These are phyloP conservation scores for Nesometra sesokonis DNA, from an alignment of 35 echinoderm and acorn worm species.

Conservation along the genomic window DNA sequence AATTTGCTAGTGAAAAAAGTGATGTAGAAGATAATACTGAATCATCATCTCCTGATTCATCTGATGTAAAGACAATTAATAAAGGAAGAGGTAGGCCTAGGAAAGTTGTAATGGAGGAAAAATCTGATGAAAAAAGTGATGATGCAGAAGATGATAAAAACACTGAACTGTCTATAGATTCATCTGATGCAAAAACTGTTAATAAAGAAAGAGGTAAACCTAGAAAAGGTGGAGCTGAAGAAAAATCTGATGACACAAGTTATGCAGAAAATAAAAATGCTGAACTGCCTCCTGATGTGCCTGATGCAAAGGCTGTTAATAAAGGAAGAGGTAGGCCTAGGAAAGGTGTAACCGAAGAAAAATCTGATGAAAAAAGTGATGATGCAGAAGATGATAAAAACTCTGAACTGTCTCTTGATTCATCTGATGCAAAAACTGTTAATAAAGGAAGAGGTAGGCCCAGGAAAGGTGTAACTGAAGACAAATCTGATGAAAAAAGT, in stretches of 20 bases:
- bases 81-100: neutral
- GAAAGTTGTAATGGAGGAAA: neutral
- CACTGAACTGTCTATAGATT: neutral
- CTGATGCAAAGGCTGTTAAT: neutral
- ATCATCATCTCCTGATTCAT: too few relatives aligned
- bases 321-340: neutral
- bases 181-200: too few relatives aligned
- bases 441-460: too few relatives aligned
- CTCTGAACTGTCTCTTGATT: neutral
- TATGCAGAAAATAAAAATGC: neutral
- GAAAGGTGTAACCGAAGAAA: neutral
- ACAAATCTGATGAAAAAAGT: neutral
- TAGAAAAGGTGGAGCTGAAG: neutral
- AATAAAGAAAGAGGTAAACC: too few relatives aligned
- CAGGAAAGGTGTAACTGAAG: neutral
- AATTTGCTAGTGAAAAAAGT: neutral
- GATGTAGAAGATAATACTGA: neutral
- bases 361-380: neutral
- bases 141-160: neutral
- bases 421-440: too few relatives aligned
- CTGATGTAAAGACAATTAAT: neutral
- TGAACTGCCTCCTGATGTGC: too few relatives aligned
- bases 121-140: neutral
- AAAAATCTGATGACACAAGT: neutral
- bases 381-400: neutral